Evolutionary conservation across 2,888 invertebrate genomes (phyloP), one percentile per base, ranked within the genome.

Genomic region (Leptothorax acervorum): DNA sequence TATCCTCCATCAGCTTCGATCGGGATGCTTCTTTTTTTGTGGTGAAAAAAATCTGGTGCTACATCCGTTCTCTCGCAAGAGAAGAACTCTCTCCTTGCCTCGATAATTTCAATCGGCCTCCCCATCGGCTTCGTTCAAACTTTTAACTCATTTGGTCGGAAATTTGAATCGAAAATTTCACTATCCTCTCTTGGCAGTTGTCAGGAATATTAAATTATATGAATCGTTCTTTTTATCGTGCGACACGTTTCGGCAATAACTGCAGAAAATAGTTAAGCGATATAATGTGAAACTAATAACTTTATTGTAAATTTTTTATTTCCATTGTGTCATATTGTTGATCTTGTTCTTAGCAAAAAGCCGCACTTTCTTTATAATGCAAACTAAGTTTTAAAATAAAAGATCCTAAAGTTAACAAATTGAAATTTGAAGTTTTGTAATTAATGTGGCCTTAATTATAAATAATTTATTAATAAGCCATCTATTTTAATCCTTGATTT

Each of bases 61-160:
- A 79, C 88, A 88, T 85, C 86, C 86, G 85, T 79, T 82, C 86
- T 78, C 83, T 78, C 82, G 68, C 82, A 62, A 84, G 73, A 45
- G 5, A 62, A 84, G 73, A 45, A 35, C 35, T 35, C 35, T 35
- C 6, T 70, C 84, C 81, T 83, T 66, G 73, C 82, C 79, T 89
- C 85, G 86, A 91, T 90, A 87, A 91, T 91, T 89, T 85, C 81
- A 84, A 91, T 86, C 82, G 66, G 57, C 15, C 57, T 75, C 66
- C 57, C 39, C 62, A 42, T 35, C 45, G 57, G 12, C 18, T 62
- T 70, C 81, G 84, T 82, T 82, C 82, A 76, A 79, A 51, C 60
- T 60, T 75, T 60, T 75, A 28, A 65, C 48, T 11, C 53, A 31
- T 68, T 53, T 31, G 45, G 65, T 71, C 66, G 23, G 39, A 31